phyloP scores from a whole-genome alignment of 2,113 vertebrate species.

The Holacanthus passer region DNA sequence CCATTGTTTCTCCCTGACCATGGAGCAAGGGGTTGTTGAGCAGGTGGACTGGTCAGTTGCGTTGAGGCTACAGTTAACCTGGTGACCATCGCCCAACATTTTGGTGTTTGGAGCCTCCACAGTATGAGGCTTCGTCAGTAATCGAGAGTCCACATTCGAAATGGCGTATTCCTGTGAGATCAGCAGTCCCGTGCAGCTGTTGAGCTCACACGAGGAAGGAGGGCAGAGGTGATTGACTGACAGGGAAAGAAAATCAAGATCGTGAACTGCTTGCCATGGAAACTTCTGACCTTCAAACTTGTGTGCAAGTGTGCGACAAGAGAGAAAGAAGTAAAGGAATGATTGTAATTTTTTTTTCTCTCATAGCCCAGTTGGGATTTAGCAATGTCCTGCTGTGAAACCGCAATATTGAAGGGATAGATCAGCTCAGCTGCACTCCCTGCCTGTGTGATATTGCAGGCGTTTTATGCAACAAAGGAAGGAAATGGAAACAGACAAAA shows the following conservation, averaged over 20 bases:
- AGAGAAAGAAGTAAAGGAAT: constrained; percentile 21
- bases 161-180: constrained; percentile 14
- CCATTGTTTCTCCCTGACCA: constrained; percentile 67
- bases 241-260: constrained; percentile 59
- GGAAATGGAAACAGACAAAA: constrained; percentile 63
- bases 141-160: background rate
- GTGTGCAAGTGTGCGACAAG: constrained; percentile 5
- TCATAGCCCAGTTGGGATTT: constrained; percentile 35
- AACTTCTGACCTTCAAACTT: constrained; percentile 52
- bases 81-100: constrained; percentile 16
- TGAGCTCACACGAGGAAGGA: constrained; percentile 50
- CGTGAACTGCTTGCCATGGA: constrained; percentile 43
- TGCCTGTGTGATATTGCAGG: constrained; percentile 33
- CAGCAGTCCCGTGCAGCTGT: constrained; percentile 62
- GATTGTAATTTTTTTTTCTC: background rate
- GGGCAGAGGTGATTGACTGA: constrained; percentile 67
- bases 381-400: constrained; percentile 60
- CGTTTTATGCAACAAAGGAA: constrained; percentile 63
- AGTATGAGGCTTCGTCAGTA: background rate
- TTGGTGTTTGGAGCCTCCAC: constrained; percentile 3
- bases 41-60: constrained; percentile 18
- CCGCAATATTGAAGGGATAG: constrained; percentile 59
- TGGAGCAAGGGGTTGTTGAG: constrained; percentile 32
- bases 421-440: constrained; percentile 55
- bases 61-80: constrained; percentile 34